Conservation (phyloP, 2,888 invertebrate species). For the Aelia acuminata region DNA sequence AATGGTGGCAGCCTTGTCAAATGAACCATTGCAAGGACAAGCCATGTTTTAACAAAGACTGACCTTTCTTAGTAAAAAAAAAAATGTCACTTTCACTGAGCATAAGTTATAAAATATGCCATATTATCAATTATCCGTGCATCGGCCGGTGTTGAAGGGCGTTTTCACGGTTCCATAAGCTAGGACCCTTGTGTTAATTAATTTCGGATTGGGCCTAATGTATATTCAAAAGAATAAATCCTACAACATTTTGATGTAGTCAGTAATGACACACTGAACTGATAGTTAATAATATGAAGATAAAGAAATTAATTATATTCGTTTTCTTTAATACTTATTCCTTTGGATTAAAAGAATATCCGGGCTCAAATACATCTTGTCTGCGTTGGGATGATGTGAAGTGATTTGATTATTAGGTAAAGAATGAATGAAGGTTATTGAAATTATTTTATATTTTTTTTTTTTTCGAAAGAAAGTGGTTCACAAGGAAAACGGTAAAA, state of each 20-base stretch:
- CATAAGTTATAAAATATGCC: slow-evolving; percentile 34
- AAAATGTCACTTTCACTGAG: slow-evolving; percentile 32
- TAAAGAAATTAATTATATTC: no score
- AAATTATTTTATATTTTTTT: no score
- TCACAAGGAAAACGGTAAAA: no score
- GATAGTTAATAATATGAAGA: no score
- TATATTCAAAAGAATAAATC: not conserved
- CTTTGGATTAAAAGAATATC: no score
- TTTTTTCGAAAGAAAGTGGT: no score
- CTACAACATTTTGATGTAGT: not conserved
- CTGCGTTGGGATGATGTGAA: no score
- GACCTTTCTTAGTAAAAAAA: slow-evolving; percentile 30
- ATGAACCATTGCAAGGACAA: slow-evolving; percentile 49
- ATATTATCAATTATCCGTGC: slow-evolving; percentile 49
- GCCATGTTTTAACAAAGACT: slow-evolving; percentile 22
- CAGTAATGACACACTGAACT: no score
- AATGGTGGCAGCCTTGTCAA: slow-evolving; percentile 34
- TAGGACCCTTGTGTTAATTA: not conserved
- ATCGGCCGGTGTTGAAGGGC: not conserved
- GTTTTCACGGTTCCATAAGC: not conserved
- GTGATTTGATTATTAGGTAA: no score
- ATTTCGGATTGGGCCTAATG: not conserved
- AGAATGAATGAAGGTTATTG: no score
- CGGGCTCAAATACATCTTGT: no score
- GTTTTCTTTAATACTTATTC: no score